Percentiles rank a stretch among this genome's conserved stretches.
phyloP scores from a whole-genome alignment of 1,140 invertebrate genomes.

The Aphis gossypii region DNA sequence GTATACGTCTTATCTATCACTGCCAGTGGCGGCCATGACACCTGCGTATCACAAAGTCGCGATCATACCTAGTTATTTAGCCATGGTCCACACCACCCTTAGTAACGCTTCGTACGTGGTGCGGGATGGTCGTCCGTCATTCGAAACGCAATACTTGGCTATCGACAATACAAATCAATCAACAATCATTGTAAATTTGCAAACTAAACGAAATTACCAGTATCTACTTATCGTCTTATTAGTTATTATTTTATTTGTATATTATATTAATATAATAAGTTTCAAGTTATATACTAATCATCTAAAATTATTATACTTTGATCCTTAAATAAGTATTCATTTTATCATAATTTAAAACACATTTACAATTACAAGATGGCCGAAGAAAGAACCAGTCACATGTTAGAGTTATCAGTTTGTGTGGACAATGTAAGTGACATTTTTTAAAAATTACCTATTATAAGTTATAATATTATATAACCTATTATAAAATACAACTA shows the following conservation, averaged over 20 bases:
- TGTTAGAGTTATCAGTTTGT: conserved; percentile 88
- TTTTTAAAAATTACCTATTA: conserved; percentile 19
- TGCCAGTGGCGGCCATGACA: too few species aligned
- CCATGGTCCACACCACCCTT: too few species aligned
- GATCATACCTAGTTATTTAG: too few species aligned
- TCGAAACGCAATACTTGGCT: too few species aligned
- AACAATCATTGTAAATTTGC: conserved; percentile 34
- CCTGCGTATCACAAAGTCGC: too few species aligned
- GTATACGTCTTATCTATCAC: too few species aligned
- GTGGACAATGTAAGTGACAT: conserved; percentile 74
- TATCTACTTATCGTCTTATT: not conserved
- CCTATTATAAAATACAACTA: too few species aligned
- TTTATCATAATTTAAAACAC: not conserved
- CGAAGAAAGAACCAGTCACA: conserved; percentile 64
- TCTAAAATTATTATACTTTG: not conserved
- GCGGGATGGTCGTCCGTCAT: too few species aligned
- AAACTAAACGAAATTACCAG: not conserved
- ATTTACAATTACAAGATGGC: not conserved
- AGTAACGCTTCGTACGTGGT: too few species aligned
- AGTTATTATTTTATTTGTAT: not conserved
- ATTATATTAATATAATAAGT: not conserved
- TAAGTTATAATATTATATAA: too few species aligned
- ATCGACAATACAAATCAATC: too few species aligned
- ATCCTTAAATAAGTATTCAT: not conserved
- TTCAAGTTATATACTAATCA: not conserved